phyloP scores from a whole-genome alignment of 1,140 invertebrate species.

The Globodera ellingtonae region DNA sequence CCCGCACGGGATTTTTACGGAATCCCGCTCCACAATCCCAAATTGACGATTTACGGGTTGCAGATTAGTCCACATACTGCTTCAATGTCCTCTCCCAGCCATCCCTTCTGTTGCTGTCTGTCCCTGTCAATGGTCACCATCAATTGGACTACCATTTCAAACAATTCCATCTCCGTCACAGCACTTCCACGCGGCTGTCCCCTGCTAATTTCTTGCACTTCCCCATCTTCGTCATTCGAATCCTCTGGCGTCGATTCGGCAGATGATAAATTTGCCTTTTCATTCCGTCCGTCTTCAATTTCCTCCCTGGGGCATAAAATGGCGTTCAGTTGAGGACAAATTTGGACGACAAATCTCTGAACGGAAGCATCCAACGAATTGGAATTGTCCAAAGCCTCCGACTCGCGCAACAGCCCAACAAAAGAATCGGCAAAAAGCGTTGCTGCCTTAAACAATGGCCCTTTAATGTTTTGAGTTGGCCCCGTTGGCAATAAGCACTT shows the following conservation, averaged over 20 bases:
- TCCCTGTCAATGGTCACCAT: background rate
- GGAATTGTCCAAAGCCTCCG: background rate
- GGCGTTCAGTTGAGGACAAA: background rate
- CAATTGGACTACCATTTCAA: background rate
- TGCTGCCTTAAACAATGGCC: background rate
- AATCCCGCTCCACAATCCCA: no score
- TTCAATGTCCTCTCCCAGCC: no score
- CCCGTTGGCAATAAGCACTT: background rate
- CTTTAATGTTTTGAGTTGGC: no score
- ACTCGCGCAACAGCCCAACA: background rate
- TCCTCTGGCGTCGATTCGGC: conserved; percentile 22
- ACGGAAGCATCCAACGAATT: background rate
- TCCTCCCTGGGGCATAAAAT: background rate
- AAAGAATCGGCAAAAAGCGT: background rate
- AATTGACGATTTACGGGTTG: no score
- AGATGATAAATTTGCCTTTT: background rate
- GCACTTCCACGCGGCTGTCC: background rate
- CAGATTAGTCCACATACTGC: no score
- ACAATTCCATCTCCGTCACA: background rate
- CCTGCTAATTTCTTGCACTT: background rate
- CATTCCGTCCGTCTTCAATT: background rate
- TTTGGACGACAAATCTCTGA: conserved; percentile 1
- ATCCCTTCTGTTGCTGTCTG: background rate
- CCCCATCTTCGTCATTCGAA: conserved; percentile 4
- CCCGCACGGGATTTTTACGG: no score